Percentiles rank a stretch among this genome's conserved stretches.
These are phyloP conservation scores for Corythoichthys haematopterus DNA, from an alignment of 2,113 vertebrate species.

Conservation along the genomic window DNA sequence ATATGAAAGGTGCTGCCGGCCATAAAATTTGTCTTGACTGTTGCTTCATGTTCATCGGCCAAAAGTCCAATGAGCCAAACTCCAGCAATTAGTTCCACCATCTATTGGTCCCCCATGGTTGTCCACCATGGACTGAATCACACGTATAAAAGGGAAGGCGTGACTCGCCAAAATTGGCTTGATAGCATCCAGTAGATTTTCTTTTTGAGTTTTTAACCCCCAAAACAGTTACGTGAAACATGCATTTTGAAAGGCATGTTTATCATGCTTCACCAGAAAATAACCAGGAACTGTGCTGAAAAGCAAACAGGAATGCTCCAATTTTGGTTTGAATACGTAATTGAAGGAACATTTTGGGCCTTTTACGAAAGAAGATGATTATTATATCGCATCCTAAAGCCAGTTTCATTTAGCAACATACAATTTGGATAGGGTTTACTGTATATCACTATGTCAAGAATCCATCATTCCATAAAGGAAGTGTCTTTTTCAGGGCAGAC, in stretches of 20 bases:
- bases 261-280: background rate
- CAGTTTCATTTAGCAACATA: too few species aligned
- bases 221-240: background rate
- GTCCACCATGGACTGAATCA: background rate
- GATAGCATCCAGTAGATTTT: background rate
- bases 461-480: too few species aligned
- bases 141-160: background rate
- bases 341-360: too few species aligned
- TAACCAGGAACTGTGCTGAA: background rate
- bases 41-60: background rate
- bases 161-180: background rate
- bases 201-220: background rate
- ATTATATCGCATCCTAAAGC: too few species aligned
- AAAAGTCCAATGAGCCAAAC: background rate
- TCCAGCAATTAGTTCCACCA: background rate
- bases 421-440: too few species aligned
- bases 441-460: too few species aligned
- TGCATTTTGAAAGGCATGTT: background rate
- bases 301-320: too few species aligned
- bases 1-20: background rate
- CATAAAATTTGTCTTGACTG: slow-evolving; percentile 1
- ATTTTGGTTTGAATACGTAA: too few species aligned
- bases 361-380: too few species aligned
- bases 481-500: too few species aligned
- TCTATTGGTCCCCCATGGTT: background rate